Base-by-base conservation (phyloP, 1,140 invertebrate species). In the Platyura marginata region DNA sequence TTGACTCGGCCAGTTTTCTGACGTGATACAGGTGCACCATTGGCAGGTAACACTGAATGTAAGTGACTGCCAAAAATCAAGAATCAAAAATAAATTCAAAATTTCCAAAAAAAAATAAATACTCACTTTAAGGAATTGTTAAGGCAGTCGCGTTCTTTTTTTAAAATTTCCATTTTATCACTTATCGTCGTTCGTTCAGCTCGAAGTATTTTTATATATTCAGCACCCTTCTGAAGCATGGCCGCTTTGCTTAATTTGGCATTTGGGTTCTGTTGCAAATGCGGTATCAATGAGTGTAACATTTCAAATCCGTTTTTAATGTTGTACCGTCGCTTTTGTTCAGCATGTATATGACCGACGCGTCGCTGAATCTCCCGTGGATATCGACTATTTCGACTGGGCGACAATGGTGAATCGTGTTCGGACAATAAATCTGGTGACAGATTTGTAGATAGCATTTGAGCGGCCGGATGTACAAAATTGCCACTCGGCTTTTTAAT, bases 251-350 rank as follows among this genome's bases (percentile, higher is more conserved):
- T 88, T 46, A 88, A 69, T 70, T 96, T 96, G 1, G 83, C 75
- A 57, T 82, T 89, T 3, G 89, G 83, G 66, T 89, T 94, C 51
- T 86, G 78, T 62, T 77, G 84, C 11, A 96, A 70, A 47, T 87
- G 81, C 15, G 93, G 93, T 56, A 97, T 90, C n/a, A 98, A 69
- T 44, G 78, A 79, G 61, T 94, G 86, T 42, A 98, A 68, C 57
- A 81, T 82, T 62, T 98, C 92, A 64, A 97, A 97, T 20, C 93
- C 92, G 66, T 86, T 92, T 69, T 97, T 97, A 48, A 97, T 95
- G 57, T 95, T 96, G 57, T 88, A 93, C 32, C 94, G 72, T 23
- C 95, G 72, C 61, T 98, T 98, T 66, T 98, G 93, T 60, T 99
- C 95, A 0, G 94, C 91, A 61, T 96, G 92, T 46, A 95, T 87